These are phyloP conservation scores for Philotrypesis tridentata DNA, from an alignment of 1,140 invertebrate genomes.

Conservation along the genomic window DNA sequence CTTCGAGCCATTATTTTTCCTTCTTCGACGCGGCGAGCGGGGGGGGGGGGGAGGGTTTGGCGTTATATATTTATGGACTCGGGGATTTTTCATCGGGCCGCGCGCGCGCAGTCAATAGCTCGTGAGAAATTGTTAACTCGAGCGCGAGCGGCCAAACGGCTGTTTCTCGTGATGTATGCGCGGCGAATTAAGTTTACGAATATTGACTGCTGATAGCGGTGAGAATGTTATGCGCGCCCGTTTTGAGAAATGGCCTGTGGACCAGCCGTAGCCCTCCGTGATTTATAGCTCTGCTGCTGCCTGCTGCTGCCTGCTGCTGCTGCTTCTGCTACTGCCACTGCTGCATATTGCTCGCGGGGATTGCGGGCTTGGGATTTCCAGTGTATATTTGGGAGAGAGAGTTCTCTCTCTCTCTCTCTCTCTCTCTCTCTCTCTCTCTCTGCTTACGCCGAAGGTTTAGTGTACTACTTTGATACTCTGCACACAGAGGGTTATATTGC, in stretches of 20 bases:
- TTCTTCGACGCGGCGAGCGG: not conserved
- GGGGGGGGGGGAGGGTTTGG: not conserved
- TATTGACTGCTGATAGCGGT: constrained; percentile 17
- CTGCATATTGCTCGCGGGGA: not conserved
- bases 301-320: not conserved
- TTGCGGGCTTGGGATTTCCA: not conserved
- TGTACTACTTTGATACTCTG: not conserved
- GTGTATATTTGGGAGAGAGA: not conserved
- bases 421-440: not conserved
- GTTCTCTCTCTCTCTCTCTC: too few relatives aligned
- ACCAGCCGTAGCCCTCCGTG: not conserved
- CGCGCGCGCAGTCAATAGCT: not conserved
- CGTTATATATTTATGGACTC: constrained; percentile 30
- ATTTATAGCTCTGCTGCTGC: not conserved
- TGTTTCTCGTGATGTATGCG: constrained; percentile 23
- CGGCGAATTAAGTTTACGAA: constrained; percentile 24
- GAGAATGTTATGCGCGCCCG: constrained; percentile 2
- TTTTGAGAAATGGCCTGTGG: not conserved
- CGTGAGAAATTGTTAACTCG: constrained; percentile 20
- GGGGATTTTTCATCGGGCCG: not conserved
- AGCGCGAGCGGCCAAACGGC: not conserved
- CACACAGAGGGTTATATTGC: too few relatives aligned
- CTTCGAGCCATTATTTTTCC: constrained; percentile 42
- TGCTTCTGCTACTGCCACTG: too few relatives aligned
- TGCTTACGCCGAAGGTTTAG: not conserved